phyloP scores from a whole-genome alignment of 2,797 vertebrate species.

The Eulemur mongoz region DNA sequence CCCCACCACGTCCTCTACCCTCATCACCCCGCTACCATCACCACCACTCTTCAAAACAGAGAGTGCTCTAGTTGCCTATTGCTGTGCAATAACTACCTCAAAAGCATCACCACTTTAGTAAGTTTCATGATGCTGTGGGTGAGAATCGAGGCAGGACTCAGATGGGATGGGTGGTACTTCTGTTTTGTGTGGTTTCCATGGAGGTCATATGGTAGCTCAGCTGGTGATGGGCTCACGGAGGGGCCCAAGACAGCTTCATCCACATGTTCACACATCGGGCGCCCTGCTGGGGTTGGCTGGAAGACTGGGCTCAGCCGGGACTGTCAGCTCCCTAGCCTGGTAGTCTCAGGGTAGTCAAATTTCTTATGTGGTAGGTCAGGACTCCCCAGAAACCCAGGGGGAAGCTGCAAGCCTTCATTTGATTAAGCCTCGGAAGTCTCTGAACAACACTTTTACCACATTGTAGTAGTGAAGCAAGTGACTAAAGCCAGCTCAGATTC shows the following conservation, averaged over 20 bases:
- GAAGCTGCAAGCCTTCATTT: background rate
- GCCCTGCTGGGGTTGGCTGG: background rate
- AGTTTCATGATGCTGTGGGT: background rate
- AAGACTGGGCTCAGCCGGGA: background rate
- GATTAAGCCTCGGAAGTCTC: background rate
- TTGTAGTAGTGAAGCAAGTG: conserved; percentile 5
- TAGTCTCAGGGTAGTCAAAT: background rate
- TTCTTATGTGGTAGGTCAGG: background rate
- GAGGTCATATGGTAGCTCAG: background rate
- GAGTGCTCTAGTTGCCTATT: background rate
- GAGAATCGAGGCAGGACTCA: background rate
- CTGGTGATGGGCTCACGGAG: background rate
- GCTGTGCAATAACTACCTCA: background rate
- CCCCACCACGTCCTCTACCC: background rate
- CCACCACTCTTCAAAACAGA: background rate
- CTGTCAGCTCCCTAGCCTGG: background rate
- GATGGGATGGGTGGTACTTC: background rate
- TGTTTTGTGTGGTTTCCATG: background rate
- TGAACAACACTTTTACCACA: background rate
- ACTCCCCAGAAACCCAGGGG: background rate
- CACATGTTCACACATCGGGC: background rate
- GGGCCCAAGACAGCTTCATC: background rate
- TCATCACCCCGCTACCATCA: background rate
- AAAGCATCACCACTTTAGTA: background rate
- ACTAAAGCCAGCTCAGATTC: background rate